Evolutionary conservation across 2,797 vertebrate genomes (phyloP).

Genomic region (Arvicola amphibius): DNA sequence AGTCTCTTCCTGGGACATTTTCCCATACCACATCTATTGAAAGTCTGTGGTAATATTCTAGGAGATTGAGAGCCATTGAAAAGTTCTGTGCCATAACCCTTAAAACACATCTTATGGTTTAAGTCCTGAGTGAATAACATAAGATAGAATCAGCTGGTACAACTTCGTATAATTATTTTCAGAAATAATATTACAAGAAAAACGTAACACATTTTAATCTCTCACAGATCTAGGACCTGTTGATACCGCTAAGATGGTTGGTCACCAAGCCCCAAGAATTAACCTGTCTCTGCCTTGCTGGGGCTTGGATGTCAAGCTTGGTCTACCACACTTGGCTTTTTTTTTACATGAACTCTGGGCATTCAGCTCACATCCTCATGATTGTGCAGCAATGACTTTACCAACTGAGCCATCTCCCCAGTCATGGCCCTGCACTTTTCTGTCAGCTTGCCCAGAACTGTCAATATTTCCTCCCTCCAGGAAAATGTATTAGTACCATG

Average conservation of each 20-base stretch:
- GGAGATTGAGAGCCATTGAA: background rate
- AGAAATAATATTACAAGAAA: background rate
- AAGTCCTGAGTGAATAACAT: background rate
- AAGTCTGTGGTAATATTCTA: background rate
- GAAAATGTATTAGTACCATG: background rate
- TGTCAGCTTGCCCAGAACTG: background rate
- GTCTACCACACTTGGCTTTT: background rate
- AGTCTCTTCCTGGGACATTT: background rate
- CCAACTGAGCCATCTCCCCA: background rate
- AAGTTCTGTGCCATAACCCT: background rate
- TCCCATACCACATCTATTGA: background rate
- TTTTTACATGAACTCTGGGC: background rate
- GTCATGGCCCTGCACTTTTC: background rate
- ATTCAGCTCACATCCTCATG: background rate
- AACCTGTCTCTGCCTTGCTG: background rate
- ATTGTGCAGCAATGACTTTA: background rate
- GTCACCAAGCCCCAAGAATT: no score
- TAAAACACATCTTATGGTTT: background rate
- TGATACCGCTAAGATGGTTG: background rate
- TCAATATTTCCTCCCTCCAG: background rate
- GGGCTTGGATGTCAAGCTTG: background rate
- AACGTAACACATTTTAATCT: background rate
- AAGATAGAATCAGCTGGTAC: background rate
- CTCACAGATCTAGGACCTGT: background rate
- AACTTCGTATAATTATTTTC: background rate